A percentile compares a stretch with the other conserved stretches of the same genome.
Conservation (phyloP, 2,888 invertebrate genomes). For the Ormia ochracea region DNA sequence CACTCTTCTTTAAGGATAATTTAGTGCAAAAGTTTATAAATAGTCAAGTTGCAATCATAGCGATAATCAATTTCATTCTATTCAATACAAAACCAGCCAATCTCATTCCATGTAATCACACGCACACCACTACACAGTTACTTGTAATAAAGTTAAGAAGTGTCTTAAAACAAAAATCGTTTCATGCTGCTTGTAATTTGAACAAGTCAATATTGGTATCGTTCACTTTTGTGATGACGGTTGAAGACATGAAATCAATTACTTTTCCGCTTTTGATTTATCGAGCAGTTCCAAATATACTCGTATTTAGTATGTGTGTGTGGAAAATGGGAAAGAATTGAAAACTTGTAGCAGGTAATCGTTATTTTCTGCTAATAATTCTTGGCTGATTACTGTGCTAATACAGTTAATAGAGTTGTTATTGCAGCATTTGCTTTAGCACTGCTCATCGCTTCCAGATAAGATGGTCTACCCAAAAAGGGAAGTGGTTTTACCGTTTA, state of each 20-base stretch:
- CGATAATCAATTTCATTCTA: slow-evolving; percentile 18
- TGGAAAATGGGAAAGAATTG: slow-evolving; percentile 15
- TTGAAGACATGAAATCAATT: slow-evolving; percentile 34
- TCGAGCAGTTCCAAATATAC: slow-evolving; percentile 33
- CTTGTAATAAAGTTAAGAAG: neutral
- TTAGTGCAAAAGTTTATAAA: slow-evolving; percentile 23
- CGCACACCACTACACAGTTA: neutral
- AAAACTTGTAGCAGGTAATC: slow-evolving; percentile 36
- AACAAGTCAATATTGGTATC: slow-evolving; percentile 7
- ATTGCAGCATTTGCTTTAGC: slow-evolving; percentile 14
- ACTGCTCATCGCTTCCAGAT: slow-evolving; percentile 15
- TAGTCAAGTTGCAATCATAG: slow-evolving; percentile 29
- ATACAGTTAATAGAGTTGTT: slow-evolving; percentile 54
- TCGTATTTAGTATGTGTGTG: neutral
- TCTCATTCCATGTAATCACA: slow-evolving; percentile 16
- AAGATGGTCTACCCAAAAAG: slow-evolving; percentile 36
- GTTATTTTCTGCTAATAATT: slow-evolving; percentile 53
- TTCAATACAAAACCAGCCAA: slow-evolving; percentile 2
- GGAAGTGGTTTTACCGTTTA: slow-evolving; percentile 31
- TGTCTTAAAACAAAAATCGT: slow-evolving; percentile 6
- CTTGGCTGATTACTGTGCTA: slow-evolving; percentile 29
- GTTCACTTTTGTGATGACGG: slow-evolving; percentile 14
- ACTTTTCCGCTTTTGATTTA: slow-evolving; percentile 22
- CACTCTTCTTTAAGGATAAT: neutral
- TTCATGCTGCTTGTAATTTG: neutral